These are phyloP conservation scores for Phymorhynchus buccinoides DNA, from an alignment of 1,140 invertebrate species.

Conservation along the genomic window DNA sequence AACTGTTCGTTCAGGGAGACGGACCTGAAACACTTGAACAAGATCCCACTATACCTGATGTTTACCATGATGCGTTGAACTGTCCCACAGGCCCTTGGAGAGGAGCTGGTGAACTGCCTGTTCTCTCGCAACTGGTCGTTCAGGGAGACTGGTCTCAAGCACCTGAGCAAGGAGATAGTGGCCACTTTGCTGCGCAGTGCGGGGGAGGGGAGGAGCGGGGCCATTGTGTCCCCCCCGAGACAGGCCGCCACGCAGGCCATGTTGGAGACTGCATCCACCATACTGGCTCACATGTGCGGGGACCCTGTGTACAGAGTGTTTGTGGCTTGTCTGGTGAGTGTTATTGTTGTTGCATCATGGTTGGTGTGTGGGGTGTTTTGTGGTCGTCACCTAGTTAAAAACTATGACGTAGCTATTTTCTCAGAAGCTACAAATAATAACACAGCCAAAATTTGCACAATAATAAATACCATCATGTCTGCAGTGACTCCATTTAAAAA, in stretches of 20 bases:
- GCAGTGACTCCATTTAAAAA: too few species aligned
- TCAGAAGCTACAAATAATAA: too few species aligned
- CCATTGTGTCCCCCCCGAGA: constrained; percentile 56
- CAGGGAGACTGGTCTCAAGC: constrained; percentile 72
- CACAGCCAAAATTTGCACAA: too few species aligned
- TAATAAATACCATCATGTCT: too few species aligned
- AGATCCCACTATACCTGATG: too few species aligned
- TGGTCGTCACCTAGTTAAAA: too few species aligned
- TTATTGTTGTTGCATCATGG: constrained; percentile 13
- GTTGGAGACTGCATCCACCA: constrained; percentile 69
- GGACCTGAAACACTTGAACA: constrained; percentile 69
- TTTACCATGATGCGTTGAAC: background rate
- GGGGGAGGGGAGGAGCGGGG: constrained; percentile 62
- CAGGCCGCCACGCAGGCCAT: constrained; percentile 62
- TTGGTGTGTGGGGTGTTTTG: too few species aligned
- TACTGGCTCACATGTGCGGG: constrained; percentile 72
- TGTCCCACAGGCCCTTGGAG: constrained; percentile 71
- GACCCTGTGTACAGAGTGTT: constrained; percentile 76
- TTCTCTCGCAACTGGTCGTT: constrained; percentile 74
- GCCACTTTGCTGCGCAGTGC: constrained; percentile 60
- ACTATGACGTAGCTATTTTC: too few species aligned
- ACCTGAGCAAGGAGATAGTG: constrained; percentile 68
- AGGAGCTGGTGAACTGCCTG: constrained; percentile 72
- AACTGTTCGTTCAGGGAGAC: constrained; percentile 75
- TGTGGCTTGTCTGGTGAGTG: constrained; percentile 72